These are phyloP conservation scores for Chaetura pelagica DNA, from an alignment of 2,113 vertebrate genomes.

Conservation along the genomic window DNA sequence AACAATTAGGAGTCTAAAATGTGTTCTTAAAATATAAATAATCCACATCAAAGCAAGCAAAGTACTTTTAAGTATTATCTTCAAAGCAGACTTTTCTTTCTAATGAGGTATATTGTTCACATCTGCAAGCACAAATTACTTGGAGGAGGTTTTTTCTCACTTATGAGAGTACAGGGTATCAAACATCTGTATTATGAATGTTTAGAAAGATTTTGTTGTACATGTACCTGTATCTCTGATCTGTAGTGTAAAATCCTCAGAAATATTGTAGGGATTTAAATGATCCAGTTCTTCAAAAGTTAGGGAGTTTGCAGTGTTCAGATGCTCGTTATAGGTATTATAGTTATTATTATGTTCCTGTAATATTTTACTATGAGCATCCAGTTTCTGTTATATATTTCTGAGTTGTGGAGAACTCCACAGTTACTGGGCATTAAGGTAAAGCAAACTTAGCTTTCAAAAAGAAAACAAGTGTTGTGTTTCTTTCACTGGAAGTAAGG, in stretches of 20 bases:
- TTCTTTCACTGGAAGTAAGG: background rate
- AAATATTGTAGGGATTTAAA: background rate
- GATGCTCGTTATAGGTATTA: background rate
- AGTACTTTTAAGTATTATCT: background rate
- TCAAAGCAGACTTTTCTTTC: background rate
- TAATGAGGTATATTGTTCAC: background rate
- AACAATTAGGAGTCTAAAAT: background rate
- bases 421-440: background rate
- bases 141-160: background rate
- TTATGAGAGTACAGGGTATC: background rate
- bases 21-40: background rate
- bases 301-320: background rate
- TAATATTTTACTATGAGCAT: background rate
- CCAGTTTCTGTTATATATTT: background rate
- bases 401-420: background rate
- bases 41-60: background rate
- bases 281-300: background rate
- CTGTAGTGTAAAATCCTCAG: background rate
- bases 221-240: background rate
- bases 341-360: background rate
- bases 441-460: background rate
- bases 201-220: background rate
- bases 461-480: background rate
- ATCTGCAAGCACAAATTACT: background rate
- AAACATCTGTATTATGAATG: background rate